These are phyloP conservation scores for Clarias magur DNA, from an alignment of 2,113 vertebrate species.

Conservation along the genomic window DNA sequence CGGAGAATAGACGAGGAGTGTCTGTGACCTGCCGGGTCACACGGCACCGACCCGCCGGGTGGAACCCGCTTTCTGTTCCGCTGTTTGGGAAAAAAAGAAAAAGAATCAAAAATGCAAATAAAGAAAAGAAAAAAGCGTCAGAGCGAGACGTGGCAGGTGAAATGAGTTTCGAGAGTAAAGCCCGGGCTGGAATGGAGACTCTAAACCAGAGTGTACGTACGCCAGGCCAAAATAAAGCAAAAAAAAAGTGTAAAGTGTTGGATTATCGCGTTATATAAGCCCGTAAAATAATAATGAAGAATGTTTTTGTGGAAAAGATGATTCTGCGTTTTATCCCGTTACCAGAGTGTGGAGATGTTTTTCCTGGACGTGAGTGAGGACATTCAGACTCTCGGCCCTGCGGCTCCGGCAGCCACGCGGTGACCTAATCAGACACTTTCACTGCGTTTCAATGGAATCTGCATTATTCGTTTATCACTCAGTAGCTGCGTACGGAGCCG, in stretches of 20 bases:
- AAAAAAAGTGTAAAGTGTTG: not conserved
- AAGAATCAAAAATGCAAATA: not conserved
- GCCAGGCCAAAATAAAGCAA: not conserved
- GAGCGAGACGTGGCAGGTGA: not conserved
- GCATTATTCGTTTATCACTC: slow-evolving; percentile 11
- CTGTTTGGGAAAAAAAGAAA: not conserved
- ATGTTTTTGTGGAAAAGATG: not conserved
- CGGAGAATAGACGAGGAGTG: not conserved
- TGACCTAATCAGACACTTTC: not conserved
- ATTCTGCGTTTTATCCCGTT: not conserved
- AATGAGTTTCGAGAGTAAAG: not conserved
- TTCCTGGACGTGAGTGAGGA: not conserved
- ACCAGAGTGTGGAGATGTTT: not conserved
- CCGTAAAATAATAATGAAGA: not conserved
- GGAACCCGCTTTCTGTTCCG: not conserved
- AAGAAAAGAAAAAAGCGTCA: too few species aligned
- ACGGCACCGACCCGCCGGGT: not conserved
- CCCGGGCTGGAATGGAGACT: not conserved
- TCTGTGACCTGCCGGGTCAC: not conserved
- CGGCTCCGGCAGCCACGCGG: not conserved
- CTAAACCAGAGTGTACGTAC: not conserved
- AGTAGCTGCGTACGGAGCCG: not conserved
- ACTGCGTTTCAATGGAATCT: not conserved
- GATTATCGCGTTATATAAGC: not conserved
- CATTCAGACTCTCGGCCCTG: not conserved